A percentile compares a stretch with the other conserved stretches of the same genome.
Conservation (phyloP, 1,140 invertebrate species). For the Halesus radiatus region DNA sequence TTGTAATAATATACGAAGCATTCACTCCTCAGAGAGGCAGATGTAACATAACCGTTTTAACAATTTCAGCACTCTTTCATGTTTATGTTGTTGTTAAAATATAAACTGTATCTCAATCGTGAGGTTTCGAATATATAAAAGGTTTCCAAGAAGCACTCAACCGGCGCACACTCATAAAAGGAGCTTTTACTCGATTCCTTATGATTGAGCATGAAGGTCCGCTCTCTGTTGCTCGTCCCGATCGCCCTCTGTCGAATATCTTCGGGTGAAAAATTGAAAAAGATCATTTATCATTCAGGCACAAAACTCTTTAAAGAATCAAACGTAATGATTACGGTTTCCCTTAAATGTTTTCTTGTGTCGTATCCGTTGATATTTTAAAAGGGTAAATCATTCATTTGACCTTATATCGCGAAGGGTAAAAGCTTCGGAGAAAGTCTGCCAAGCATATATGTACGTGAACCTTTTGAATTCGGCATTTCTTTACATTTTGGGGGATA, state of each 20-base stretch:
- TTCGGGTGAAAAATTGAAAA: not conserved
- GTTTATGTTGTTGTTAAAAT: too few relatives aligned
- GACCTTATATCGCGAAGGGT: too few relatives aligned
- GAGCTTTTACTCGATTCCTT: not conserved
- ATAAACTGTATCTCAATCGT: too few relatives aligned
- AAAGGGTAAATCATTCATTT: not conserved
- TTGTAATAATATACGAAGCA: too few relatives aligned
- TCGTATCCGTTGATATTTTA: constrained; percentile 9
- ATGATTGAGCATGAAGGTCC: not conserved
- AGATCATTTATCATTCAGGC: constrained; percentile 6
- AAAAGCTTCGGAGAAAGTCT: too few relatives aligned
- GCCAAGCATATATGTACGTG: too few relatives aligned
- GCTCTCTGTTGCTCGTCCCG: not conserved
- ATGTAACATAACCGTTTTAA: too few relatives aligned
- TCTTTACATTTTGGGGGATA: too few relatives aligned
- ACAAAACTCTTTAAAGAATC: too few relatives aligned
- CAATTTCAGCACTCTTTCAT: too few relatives aligned
- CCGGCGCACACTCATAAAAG: not conserved
- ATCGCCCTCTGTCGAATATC: not conserved
- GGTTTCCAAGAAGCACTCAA: constrained; percentile 11
- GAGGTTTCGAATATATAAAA: not conserved
- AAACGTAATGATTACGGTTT: not conserved
- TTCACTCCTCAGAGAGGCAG: too few relatives aligned
- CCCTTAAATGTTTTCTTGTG: not conserved
- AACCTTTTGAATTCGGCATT: too few relatives aligned